Conservation (phyloP, 2,113 vertebrate species). For the Formicarius rufipectus region DNA sequence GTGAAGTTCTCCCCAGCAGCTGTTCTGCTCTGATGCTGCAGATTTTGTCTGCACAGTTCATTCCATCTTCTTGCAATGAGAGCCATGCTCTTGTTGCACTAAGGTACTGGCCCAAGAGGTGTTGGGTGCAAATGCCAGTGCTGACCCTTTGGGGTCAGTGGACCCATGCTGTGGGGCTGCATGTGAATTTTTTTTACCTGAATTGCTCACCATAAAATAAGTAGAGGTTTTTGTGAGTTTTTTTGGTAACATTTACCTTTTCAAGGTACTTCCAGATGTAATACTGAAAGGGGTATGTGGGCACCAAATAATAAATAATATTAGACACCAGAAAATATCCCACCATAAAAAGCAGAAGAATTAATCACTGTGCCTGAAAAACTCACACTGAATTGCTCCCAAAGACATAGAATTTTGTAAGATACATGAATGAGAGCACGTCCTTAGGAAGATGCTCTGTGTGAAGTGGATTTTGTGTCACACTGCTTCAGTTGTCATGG, state of each 20-base stretch:
- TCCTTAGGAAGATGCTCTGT: neutral
- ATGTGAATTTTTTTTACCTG: rapidly evolving
- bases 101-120: neutral
- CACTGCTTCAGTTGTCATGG: constrained; percentile 58
- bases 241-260: neutral
- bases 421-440: neutral
- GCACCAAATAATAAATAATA: neutral
- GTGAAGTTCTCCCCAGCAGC: neutral
- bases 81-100: neutral
- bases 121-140: neutral
- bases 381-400: neutral
- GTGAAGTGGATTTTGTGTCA: neutral
- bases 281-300: neutral
- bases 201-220: neutral
- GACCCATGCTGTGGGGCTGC: neutral
- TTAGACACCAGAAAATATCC: neutral
- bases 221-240: too few relatives aligned
- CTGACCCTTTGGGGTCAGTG: neutral
- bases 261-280: neutral
- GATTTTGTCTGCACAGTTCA: neutral
- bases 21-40: neutral
- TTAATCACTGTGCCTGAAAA: neutral
- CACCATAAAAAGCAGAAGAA: neutral
- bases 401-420: neutral
- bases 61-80: neutral